Evolutionary conservation across 2,797 vertebrate species (phyloP), one percentile per base, ranked within the genome.

Genomic region (Astyanax mexicanus): DNA sequence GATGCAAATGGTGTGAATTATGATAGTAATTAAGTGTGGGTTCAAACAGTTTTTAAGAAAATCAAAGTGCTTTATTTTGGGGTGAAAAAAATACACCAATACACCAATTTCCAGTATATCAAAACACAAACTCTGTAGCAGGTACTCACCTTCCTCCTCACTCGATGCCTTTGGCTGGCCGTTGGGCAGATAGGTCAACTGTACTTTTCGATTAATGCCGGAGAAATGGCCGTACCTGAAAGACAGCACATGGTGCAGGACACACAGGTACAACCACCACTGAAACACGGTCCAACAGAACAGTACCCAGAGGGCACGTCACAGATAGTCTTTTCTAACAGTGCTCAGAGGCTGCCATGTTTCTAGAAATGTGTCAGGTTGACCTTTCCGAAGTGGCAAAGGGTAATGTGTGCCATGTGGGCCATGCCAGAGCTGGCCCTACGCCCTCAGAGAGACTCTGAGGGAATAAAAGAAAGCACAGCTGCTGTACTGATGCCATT

Each of bases 211-310:
- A 86, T 99, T 99, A 86, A 99, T 99, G 74, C 98, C 98, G 84
- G 97, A 99, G 88, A 99, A 99, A 87, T 99, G 97, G 2, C 98
- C 97, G 0, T 99, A 99, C 98, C 97, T 99, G 89, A 38, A 74
- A 72, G 71, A 80, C 75, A 75, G 68, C 40, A 78, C 17, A 72
- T 0, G 19, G 52, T 57, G 15, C 1, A 25, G 58, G 67, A 69
- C 47, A 81, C 13, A 54, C n/a, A 64, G 23, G 52, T 74, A 67
- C 13, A 78, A 27, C 54, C 54, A 32, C 38, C 29, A 74, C 54
- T 66, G 72, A 74, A 37, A 75, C 23, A 75, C 49, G 51, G 21
- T 71, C n/a, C 62, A 29, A 77, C 55, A 74, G 21, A 72, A 69
- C 37, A 68, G 19, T 68, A 69, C 55, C 40, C 78, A 71, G 69